Evolutionary conservation across 1,140 invertebrate genomes (phyloP), one percentile per base, ranked within the genome.

Genomic region (Plectrocnemia conspersa): DNA sequence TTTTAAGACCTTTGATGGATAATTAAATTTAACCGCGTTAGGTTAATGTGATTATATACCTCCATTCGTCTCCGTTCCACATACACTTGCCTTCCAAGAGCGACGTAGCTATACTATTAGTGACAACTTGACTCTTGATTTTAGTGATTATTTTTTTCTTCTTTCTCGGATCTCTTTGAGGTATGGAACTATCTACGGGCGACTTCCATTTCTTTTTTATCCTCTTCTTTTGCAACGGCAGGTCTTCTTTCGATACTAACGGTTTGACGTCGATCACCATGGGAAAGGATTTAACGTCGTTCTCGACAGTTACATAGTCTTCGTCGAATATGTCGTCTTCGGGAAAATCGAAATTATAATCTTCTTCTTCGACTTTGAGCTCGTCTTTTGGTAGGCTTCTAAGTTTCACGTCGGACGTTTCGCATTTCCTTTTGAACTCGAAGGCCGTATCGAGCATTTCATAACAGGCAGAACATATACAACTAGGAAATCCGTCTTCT

Each of bases 371-470:
- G 0, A 44, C 23, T 47, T 58, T 57, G 3, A 58, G 21, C 1
- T 25, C 24, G 3, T 46, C 23, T 46, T 61, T 61, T 24, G 41
- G n/a, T 18, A 55, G 5, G 25, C 24, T 59, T 22, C 60, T 33
- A 13, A 62, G 52, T 33, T 56, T 58, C 1, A 29, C 6, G 50
- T 62, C 60, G 0, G 60, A 59, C 22, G 45, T 16, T 52, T 62
- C 60, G 46, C 60, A 62, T 53, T 47, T 59, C 27, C 52, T 58
- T 53, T 59, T 58, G 23, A 62, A 62, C 46, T 62, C 56, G 41
- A 59, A 56, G 15, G 60, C 60, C 5, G 54, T 62, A 32, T 56
- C 54, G 1, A 62, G 44, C 60, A 62, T 62, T 10, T 22, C 25
- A 56, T 62, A 56, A 32, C 60, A 62, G 19, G 49, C 11, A 29